Base-by-base conservation (phyloP, 1,140 invertebrate species). In the Drosophila pseudoananassae region DNA sequence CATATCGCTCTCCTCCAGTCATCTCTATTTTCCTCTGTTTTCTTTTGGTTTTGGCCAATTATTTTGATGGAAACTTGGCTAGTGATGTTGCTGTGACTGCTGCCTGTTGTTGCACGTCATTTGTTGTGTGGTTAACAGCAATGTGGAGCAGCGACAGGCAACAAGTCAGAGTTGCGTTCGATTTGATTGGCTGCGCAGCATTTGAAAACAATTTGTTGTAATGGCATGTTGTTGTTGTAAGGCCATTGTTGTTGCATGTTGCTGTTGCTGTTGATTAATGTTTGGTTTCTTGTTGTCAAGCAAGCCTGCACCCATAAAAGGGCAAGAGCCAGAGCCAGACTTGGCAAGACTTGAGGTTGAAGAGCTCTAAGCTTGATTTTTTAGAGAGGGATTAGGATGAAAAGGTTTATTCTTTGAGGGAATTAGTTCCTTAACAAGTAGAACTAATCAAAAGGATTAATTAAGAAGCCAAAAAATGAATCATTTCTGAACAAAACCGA, bases 141-240 rank as follows among this genome's bases (percentile, higher is more conserved):
- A 85, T 84, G 72, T 84, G 81, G 81, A 85, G 76, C 80, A 85
- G 73, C 55, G 77, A 59, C 57, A 77, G 66, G 57, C 63, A 78
- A 64, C 72, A 66, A 68, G 70, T 84, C 57, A 56, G 76, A 81
- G 72, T 52, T 75, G 81, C 81, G 81, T 87, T 85, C 82, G 58
- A 87, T 85, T 84, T 87, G 82, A 84, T 84, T 84, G 82, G 81
- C 63, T 80, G 76, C 45, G 64, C 52, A 58, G 79, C 75, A 68
- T 82, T 87, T 87, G 82, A 87, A 83, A 88, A 78, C 75, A 73
- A 88, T 87, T 87, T 87, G 82, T 75, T 87, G 76, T 77, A 77
- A 77, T 77, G 74, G 73, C 58, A 38, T 64, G 31, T 61, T 59
- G 52, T 60, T 61, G 50, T n/a, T 23, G 20, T 20, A 43, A 36